Evolutionary conservation across 2,113 vertebrate genomes (phyloP), one percentile per base, ranked within the genome.

Genomic region (Dromaius novaehollandiae): DNA sequence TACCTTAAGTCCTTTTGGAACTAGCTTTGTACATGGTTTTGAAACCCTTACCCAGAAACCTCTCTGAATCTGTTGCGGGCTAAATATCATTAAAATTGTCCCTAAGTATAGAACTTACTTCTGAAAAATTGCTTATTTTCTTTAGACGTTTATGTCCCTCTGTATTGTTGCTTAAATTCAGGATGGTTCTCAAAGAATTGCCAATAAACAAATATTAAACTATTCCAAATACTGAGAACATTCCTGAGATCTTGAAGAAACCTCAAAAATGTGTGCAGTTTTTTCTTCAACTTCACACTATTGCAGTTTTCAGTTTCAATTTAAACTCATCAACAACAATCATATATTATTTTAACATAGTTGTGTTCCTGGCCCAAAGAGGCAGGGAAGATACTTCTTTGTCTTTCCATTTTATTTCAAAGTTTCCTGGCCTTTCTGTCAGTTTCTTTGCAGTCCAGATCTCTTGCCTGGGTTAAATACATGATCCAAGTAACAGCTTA

Each of bases 401-500:
- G 58, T 64, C 64, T 73, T 86, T 77, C 24, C 60, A 11, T 69
- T 86, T 90, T 82, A 88, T 60, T 92, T 84, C 81, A 91, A 6
- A 4, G 13, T 58, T 58, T 78, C 46, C 38, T 53, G 25, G 42
- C 32, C 86, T 93, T 93, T 91, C 89, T 83, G 26, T 55, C 70
- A 3, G 6, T 56, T 80, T 87, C 81, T 90, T 95, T 89, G 73
- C 94, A 89, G 56, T 89, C 77, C 51, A 93, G 5, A 78, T 76
- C 90, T 96, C 88, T 86, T 97, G 75, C 88, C 88, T 96, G 66
- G 82, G 61, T 78, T 97, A 97, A 94, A 96, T 95, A 78, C 89
- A 76, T 42, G 94, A 90, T 93, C 88, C 88, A 95, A 95, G 91
- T 89, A 96, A 92, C 79, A 95, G 86, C 92, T 97, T 97, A 96